Evolutionary conservation across 2,113 vertebrate genomes (phyloP).

Genomic region (Psilopogon haemacephalus): DNA sequence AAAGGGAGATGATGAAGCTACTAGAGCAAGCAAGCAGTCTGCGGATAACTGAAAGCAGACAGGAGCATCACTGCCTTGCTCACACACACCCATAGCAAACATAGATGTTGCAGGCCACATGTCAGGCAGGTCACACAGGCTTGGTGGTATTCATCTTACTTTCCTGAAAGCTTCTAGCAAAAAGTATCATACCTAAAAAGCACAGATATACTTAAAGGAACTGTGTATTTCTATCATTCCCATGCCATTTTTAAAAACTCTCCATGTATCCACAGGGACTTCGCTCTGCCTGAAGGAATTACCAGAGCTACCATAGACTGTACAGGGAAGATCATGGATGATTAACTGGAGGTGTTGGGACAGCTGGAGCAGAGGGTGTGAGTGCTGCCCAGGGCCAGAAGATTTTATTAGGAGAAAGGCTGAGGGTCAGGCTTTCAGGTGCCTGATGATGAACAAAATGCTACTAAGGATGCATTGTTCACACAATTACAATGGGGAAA

Average conservation of each 20-base stretch:
- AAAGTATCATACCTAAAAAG: neutral
- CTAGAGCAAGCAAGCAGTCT: neutral
- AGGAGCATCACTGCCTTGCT: neutral
- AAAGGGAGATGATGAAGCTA: neutral
- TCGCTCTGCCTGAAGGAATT: neutral
- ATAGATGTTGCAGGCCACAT: neutral
- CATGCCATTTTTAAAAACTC: neutral
- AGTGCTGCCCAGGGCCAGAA: neutral
- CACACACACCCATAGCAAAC: fast-evolving
- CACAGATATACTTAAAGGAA: neutral
- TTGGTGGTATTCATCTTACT: neutral
- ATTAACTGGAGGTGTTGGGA: neutral
- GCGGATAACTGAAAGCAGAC: neutral
- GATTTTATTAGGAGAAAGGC: neutral
- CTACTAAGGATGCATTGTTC: neutral
- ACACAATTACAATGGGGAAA: neutral
- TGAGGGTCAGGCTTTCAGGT: neutral
- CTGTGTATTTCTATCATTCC: neutral
- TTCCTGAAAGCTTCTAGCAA: neutral
- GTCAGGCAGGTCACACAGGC: neutral
- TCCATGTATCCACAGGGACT: neutral
- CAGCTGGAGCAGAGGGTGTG: neutral
- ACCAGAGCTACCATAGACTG: neutral
- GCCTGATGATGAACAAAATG: neutral
- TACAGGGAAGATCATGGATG: neutral